Evolutionary conservation across 2,113 vertebrate species (phyloP), one percentile per base, ranked within the genome.

Genomic region (Gasterosteus aculeatus): DNA sequence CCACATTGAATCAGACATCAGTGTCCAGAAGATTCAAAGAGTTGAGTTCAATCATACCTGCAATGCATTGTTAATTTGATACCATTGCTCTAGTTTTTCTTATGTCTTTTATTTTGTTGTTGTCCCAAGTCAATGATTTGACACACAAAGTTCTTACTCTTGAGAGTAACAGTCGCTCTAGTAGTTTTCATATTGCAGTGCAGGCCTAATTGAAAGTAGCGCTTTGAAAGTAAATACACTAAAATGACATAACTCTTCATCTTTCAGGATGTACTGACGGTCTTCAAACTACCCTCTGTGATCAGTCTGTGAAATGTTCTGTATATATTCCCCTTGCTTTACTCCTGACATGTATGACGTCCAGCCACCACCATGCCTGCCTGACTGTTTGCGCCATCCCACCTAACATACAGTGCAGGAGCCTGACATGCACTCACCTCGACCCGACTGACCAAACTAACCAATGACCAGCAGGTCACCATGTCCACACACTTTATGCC

Each of bases 401-500:
- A 86, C 83, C 81, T 82, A 71, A 90, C 81, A 85, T 66, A 8
- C 58, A 41, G 67, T 16, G 53, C 74, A 56, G 71, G 46, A 72
- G 60, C 69, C 77, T 72, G 61, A 76, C 85, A 90, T 87, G 58
- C 61, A 60, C 73, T 78, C 10, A 29, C 66, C 62, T 85, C 47
- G n/a, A 65, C 81, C 71, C 61, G 65, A 80, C 66, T 64, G 72
- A 80, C 75, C 75, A 70, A 71, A 85, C 67, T 76, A 83, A 85
- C 81, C 41, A 69, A 39, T 19, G 46, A 68, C 78, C 77, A 64
- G 62, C 71, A 78, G 66, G 58, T 81, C 73, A 87, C 78, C 87
- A 82, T 89, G 75, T 83, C 63, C 69, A 84, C 72, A 16, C 69
- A 77, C 83, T 84, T 85, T 91, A 70, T 85, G 76, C 86, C 89